Percentiles rank a stretch among this genome's conserved stretches.
phyloP scores from a whole-genome alignment of 2,797 vertebrate genomes.

The Pipistrellus nathusii region DNA sequence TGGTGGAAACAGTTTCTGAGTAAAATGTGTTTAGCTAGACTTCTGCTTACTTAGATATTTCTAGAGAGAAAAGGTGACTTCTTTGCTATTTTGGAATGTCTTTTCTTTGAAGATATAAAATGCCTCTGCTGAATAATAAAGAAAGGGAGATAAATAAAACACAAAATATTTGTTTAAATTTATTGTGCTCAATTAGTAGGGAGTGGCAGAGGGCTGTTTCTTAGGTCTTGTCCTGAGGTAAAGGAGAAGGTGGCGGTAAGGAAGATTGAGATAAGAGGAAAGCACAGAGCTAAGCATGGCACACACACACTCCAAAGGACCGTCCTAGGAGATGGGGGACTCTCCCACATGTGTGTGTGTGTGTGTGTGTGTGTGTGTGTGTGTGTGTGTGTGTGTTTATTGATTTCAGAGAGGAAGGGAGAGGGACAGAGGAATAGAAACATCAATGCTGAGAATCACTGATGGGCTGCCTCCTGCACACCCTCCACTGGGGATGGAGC shows the following conservation, averaged over 20 bases:
- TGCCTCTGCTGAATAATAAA: background rate
- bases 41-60: constrained; percentile 39
- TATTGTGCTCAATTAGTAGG: background rate
- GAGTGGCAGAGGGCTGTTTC: background rate
- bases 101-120: background rate
- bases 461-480: no score
- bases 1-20: background rate
- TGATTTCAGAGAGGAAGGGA: no score
- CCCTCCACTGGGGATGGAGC: no score
- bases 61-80: background rate
- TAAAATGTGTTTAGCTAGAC: constrained; percentile 13
- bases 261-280: background rate
- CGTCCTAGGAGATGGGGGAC: background rate
- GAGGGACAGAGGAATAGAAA: no score
- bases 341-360: background rate
- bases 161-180: background rate
- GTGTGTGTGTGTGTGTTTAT: no score
- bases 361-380: no score
- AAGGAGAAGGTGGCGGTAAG: background rate
- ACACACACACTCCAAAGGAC: background rate
- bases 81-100: background rate
- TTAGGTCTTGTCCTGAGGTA: background rate
- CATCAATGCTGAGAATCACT: no score
- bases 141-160: background rate
- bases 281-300: background rate